Evolutionary conservation across 2,797 vertebrate species (phyloP).

Genomic region (Petrocephalus sullivani): DNA sequence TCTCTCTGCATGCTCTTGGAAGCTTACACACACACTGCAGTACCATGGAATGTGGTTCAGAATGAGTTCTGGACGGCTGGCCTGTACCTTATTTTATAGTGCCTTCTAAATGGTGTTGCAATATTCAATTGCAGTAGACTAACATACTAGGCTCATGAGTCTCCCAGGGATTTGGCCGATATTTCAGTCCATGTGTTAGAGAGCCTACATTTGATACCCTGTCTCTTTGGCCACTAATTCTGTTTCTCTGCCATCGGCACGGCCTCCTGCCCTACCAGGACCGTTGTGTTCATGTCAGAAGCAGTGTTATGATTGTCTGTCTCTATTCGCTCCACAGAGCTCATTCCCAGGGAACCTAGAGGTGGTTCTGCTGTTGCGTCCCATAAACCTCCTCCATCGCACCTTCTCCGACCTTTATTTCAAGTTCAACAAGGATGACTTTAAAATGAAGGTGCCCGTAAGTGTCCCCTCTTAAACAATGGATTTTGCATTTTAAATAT

Average conservation of each 20-base stretch:
- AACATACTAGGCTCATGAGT: neutral
- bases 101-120: neutral
- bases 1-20: neutral
- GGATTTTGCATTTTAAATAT: neutral
- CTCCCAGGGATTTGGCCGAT: neutral
- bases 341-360: slow-evolving; percentile 95
- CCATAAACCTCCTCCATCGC: slow-evolving; percentile 80
- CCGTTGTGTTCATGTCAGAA: neutral
- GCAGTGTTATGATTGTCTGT: neutral
- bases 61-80: neutral
- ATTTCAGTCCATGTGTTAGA: neutral
- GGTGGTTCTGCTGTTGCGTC: slow-evolving; percentile 86
- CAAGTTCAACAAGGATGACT: slow-evolving; percentile 91
- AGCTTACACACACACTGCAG: neutral
- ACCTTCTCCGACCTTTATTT: slow-evolving; percentile 85
- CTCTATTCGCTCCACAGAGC: slow-evolving; percentile 58
- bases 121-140: neutral
- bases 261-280: neutral
- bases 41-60: neutral
- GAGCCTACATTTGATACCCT: neutral
- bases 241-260: neutral
- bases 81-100: neutral
- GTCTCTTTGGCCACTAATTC: neutral
- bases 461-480: slow-evolving; percentile 31
- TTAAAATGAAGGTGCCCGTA: slow-evolving; percentile 98